Evolutionary conservation across 2,888 invertebrate genomes (phyloP).

Genomic region (Adelphocoris suturalis): DNA sequence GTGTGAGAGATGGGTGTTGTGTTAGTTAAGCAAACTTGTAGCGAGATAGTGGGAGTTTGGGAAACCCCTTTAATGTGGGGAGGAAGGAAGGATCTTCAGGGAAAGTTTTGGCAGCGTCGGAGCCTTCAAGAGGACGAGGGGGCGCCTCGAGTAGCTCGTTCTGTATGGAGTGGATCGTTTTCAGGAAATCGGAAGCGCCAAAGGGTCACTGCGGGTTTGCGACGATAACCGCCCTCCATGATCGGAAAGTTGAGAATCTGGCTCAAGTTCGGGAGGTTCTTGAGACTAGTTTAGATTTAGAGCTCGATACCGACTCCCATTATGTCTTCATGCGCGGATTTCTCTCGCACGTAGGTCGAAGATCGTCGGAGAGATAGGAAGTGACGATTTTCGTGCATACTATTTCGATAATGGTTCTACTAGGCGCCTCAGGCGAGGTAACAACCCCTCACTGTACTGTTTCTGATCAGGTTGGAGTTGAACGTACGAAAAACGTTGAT

Average conservation of each 20-base stretch:
- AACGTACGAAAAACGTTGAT: too few species aligned
- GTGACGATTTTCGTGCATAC: too few species aligned
- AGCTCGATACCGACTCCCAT: background rate
- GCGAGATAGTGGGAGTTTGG: slow-evolving; percentile 42
- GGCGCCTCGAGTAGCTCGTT: slow-evolving; percentile 16
- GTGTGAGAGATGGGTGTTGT: slow-evolving; percentile 53
- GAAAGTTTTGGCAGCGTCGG: slow-evolving; percentile 3
- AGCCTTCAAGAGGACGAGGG: background rate
- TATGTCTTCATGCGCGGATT: too few species aligned
- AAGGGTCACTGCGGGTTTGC: background rate
- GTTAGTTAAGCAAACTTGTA: slow-evolving; percentile 52
- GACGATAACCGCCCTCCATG: slow-evolving; percentile 13
- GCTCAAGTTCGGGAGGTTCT: background rate
- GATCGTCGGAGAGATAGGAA: too few species aligned
- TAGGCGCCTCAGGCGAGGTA: too few species aligned
- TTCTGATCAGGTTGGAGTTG: too few species aligned
- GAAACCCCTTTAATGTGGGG: slow-evolving; percentile 57
- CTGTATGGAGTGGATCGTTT: slow-evolving; percentile 26
- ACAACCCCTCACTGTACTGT: too few species aligned
- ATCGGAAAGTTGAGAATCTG: slow-evolving; percentile 16
- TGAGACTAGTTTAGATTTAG: background rate
- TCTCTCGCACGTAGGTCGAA: too few species aligned
- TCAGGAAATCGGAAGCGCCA: slow-evolving; percentile 35
- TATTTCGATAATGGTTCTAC: too few species aligned
- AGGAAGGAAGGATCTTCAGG: slow-evolving; percentile 57